phyloP scores from a whole-genome alignment of 2,888 invertebrate genomes.

The Julus scandinavius region DNA sequence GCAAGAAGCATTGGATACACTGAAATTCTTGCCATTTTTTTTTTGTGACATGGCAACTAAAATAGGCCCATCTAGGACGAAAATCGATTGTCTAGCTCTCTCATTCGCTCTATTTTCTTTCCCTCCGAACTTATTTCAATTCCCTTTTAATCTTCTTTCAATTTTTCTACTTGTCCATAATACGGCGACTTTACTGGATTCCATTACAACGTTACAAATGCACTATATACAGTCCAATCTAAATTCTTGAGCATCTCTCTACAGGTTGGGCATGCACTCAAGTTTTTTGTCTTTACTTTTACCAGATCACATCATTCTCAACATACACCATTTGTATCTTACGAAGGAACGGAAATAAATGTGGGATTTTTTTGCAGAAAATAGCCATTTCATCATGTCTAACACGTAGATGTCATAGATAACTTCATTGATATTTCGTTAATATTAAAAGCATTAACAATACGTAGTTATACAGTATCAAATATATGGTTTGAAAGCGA shows the following conservation, averaged over 20 bases:
- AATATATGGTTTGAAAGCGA: too few species aligned
- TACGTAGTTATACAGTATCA: too few species aligned
- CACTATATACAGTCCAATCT: neutral
- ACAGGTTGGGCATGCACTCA: neutral
- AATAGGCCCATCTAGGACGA: conserved; percentile 30
- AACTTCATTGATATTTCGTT: too few species aligned
- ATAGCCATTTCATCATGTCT: too few species aligned
- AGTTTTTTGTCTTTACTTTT: neutral
- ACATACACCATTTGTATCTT: neutral
- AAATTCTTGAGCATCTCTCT: conserved; percentile 17
- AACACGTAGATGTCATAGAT: too few species aligned
- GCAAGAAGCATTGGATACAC: neutral
- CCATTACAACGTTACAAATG: conserved; percentile 38
- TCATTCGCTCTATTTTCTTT: conserved; percentile 3
- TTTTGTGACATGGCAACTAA: conserved; percentile 7
- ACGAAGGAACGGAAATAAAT: too few species aligned
- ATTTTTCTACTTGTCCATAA: conserved; percentile 53
- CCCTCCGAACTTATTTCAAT: conserved; percentile 51
- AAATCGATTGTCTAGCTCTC: conserved; percentile 29
- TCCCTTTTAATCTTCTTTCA: conserved; percentile 54
- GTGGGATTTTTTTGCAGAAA: too few species aligned
- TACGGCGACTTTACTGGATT: conserved; percentile 46
- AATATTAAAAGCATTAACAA: too few species aligned
- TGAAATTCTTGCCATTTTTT: conserved; percentile 39
- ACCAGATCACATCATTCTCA: neutral